Conservation (phyloP, 2,888 invertebrate species). For the Ommatoiulus sabulosus region DNA sequence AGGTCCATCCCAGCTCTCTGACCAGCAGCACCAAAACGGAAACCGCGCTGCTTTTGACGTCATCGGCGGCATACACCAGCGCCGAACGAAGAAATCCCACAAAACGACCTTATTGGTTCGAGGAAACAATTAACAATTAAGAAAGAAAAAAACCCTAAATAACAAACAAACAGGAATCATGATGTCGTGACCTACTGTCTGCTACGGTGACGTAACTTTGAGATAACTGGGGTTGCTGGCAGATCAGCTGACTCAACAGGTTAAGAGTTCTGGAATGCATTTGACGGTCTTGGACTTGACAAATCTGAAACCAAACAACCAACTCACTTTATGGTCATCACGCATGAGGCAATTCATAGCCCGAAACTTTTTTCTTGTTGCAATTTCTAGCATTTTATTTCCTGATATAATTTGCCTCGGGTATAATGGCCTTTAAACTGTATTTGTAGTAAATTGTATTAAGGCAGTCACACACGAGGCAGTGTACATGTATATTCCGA, state of each 20-base stretch:
- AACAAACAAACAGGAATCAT: background rate
- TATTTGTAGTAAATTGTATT: too few relatives aligned
- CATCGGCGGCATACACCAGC: background rate
- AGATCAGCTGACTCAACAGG: background rate
- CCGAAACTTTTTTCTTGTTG: too few relatives aligned
- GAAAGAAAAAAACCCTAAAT: background rate
- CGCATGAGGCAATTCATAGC: too few relatives aligned
- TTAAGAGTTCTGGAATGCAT: background rate
- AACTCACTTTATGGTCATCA: too few relatives aligned
- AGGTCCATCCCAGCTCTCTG: conserved; percentile 4
- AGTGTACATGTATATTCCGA: too few relatives aligned
- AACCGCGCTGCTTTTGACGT: background rate
- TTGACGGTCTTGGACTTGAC: background rate
- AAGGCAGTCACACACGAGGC: too few relatives aligned
- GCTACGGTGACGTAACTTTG: background rate
- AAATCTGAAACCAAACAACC: conserved; percentile 30
- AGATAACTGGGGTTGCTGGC: background rate
- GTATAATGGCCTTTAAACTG: too few relatives aligned
- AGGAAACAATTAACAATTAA: background rate
- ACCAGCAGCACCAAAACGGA: background rate
- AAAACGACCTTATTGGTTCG: background rate
- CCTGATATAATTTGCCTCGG: too few relatives aligned
- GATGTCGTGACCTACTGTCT: background rate
- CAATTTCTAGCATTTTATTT: too few relatives aligned
- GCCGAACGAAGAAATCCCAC: background rate